Evolutionary conservation across 2,113 vertebrate genomes (phyloP).

Genomic region (Eolophus roseicapilla): DNA sequence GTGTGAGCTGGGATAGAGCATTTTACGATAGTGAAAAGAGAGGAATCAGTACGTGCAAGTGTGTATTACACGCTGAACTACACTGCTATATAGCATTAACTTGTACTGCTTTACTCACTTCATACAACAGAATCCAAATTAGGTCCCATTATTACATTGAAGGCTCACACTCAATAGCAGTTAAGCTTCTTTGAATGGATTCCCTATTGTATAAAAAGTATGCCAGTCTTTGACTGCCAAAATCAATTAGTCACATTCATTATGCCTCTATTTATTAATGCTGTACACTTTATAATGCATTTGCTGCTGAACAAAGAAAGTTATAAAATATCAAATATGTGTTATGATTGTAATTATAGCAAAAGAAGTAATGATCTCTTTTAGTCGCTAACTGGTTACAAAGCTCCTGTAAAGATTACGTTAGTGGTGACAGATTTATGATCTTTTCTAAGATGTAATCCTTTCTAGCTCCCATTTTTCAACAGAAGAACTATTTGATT

Average conservation of each 20-base stretch:
- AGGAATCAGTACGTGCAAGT: neutral
- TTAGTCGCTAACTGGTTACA: slow-evolving; percentile 72
- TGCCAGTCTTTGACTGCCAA: slow-evolving; percentile 82
- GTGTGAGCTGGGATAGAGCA: neutral
- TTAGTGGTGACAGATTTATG: slow-evolving; percentile 76
- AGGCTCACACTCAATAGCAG: slow-evolving; percentile 78
- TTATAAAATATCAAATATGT: slow-evolving; percentile 78
- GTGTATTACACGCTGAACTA: slow-evolving; percentile 25
- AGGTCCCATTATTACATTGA: slow-evolving; percentile 77
- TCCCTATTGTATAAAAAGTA: slow-evolving; percentile 82
- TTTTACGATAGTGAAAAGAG: neutral
- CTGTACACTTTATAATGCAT: slow-evolving; percentile 75
- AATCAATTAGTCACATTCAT: slow-evolving; percentile 87
- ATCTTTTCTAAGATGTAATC: slow-evolving; percentile 73
- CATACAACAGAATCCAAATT: slow-evolving; percentile 74
- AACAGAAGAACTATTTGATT: slow-evolving; percentile 65
- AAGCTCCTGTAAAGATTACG: slow-evolving; percentile 72
- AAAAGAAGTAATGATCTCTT: slow-evolving; percentile 71
- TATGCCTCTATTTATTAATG: slow-evolving; percentile 86
- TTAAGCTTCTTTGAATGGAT: slow-evolving; percentile 81
- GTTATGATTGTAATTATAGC: slow-evolving; percentile 74
- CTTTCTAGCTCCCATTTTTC: slow-evolving; percentile 70
- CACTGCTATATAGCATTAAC: slow-evolving; percentile 51
- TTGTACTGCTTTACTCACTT: slow-evolving; percentile 72
- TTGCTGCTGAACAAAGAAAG: slow-evolving; percentile 78